Evolutionary conservation across 2,888 invertebrate species (phyloP), one percentile per base, ranked within the genome.

Genomic region (Alloplasta piceator): DNA sequence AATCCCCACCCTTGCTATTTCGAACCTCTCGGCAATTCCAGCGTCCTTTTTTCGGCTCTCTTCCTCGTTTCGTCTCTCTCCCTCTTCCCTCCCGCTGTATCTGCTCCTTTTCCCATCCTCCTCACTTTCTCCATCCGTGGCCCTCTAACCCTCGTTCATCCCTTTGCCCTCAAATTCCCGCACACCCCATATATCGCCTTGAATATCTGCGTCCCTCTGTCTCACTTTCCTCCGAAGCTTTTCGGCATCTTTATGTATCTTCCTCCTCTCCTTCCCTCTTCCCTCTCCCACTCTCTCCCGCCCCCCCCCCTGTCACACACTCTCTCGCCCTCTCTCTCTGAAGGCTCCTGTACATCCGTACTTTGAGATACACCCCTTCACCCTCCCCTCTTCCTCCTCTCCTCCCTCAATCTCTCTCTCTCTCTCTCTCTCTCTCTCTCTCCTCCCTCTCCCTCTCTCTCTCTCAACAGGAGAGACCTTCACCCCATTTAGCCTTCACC

Each of bases 401-500:
- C 82, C 80, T 85, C n/a, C n/a, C n/a, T n/a, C n/a, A n/a, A n/a
- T n/a, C n/a, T n/a, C n/a, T n/a, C n/a, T n/a, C n/a, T n/a, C n/a
- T n/a, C n/a, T n/a, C n/a, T n/a, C n/a, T n/a, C n/a, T 14, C 58
- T 39, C 60, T 48, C n/a, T 12, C 41, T 39, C 39, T 12, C 56
- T 56, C 66, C 12, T 72, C 7, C 14, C 52, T 7, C n/a, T n/a
- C n/a, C 14, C 58, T 39, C 60, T 48, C n/a, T 12, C 41, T 39
- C 39, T 12, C 56, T 56, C 66, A 9, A 72, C 85, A 86, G 86
- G 83, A 77, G 88, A 91, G 91, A 91, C 92, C 91, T 92, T 92
- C 92, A 92, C 92, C 92, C 89, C 89, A 88, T 91, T 92, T 91
- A 91, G 90, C 92, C 92, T 92, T 92, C 92, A 92, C 91, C 91